Evolutionary conservation across 2,888 invertebrate genomes (phyloP).

Genomic region (Exephanes ischioxanthus): DNA sequence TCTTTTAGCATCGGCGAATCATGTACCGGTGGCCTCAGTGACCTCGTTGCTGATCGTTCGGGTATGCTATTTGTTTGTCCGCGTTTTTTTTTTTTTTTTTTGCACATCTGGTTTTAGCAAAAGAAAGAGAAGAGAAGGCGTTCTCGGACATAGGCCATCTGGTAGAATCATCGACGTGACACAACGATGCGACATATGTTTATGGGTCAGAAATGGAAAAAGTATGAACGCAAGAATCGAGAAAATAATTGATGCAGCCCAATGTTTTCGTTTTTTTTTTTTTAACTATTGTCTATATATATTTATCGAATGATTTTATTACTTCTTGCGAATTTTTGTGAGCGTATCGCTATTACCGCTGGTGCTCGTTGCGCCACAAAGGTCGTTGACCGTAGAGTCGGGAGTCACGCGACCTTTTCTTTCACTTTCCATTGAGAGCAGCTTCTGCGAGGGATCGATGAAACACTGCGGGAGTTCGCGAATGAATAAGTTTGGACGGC

Average conservation of each 20-base stretch:
- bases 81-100: slow-evolving; percentile 26
- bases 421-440: slow-evolving; percentile 60
- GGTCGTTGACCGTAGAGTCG: slow-evolving; percentile 57
- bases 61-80: slow-evolving; percentile 25
- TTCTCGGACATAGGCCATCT: slow-evolving; percentile 11
- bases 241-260: background rate
- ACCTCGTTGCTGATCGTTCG: slow-evolving; percentile 6
- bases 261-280: background rate
- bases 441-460: slow-evolving; percentile 46
- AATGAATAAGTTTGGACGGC: slow-evolving; percentile 41
- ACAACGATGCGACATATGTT: slow-evolving; percentile 25
- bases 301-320: slow-evolving; percentile 7
- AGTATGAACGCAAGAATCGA: slow-evolving; percentile 7
- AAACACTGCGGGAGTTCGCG: slow-evolving; percentile 2
- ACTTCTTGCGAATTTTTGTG: background rate
- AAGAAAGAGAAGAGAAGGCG: slow-evolving; percentile 21
- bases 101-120: slow-evolving; percentile 30
- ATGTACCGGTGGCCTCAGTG: slow-evolving; percentile 3
- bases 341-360: background rate
- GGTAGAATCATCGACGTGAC: slow-evolving; percentile 24
- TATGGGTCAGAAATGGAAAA: slow-evolving; percentile 9
- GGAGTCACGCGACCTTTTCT: slow-evolving; percentile 62
- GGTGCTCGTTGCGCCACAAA: background rate
- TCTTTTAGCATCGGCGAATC: slow-evolving; percentile 21
- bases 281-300: background rate